Conservation (phyloP, 2,888 invertebrate genomes). For the Megaustenia siamemsis region DNA sequence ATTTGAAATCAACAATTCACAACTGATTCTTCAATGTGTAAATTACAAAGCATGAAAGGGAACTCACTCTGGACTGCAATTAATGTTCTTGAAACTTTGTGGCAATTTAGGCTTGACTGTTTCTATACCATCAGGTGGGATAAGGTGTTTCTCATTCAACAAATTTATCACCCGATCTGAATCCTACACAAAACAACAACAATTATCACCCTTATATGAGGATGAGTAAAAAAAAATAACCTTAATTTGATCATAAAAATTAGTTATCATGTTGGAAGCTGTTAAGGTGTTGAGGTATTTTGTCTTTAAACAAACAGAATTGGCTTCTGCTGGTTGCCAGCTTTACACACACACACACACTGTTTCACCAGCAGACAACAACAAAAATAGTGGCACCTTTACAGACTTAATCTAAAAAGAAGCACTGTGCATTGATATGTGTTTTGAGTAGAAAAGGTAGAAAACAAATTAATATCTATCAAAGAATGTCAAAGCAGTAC, state of each 20-base stretch:
- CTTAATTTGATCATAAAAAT: background rate
- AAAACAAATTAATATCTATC: too few species aligned
- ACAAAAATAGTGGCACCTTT: too few species aligned
- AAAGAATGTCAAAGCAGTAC: too few species aligned
- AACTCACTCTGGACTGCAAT: slow-evolving; percentile 93
- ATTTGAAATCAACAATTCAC: too few species aligned
- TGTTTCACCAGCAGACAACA: too few species aligned
- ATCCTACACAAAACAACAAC: slow-evolving; percentile 40
- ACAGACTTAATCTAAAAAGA: background rate
- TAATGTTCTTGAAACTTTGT: slow-evolving; percentile 90
- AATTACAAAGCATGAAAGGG: too few species aligned
- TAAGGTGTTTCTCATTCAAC: slow-evolving; percentile 89
- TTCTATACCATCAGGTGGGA: slow-evolving; percentile 89
- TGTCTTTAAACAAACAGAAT: too few species aligned
- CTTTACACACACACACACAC: too few species aligned
- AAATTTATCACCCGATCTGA: slow-evolving; percentile 84
- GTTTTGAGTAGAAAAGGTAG: background rate
- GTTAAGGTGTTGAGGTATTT: too few species aligned
- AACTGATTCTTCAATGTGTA: too few species aligned
- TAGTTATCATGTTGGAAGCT: background rate
- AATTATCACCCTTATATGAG: background rate
- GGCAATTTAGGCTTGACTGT: slow-evolving; percentile 89
- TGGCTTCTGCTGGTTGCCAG: too few species aligned
- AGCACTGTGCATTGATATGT: background rate
- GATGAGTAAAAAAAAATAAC: too few species aligned